These are phyloP conservation scores for Laothoe populi DNA, from an alignment of 2,888 invertebrate genomes.

Conservation along the genomic window DNA sequence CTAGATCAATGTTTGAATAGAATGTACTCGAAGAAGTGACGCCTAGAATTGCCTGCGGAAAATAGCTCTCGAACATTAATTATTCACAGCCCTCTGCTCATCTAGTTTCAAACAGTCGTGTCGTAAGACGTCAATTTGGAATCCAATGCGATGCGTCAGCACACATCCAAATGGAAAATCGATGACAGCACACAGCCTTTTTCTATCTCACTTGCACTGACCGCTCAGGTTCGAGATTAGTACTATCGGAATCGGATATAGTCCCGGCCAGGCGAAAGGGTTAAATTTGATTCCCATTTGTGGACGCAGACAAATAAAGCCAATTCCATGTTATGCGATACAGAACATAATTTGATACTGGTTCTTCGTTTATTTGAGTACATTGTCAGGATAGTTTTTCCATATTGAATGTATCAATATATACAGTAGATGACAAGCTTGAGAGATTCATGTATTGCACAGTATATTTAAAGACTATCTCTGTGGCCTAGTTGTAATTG, in stretches of 20 bases:
- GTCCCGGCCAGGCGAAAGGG: slow-evolving; percentile 37
- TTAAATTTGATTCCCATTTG: slow-evolving; percentile 43
- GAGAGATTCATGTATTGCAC: too few relatives aligned
- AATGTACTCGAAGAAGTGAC: not conserved
- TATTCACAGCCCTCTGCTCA: not conserved
- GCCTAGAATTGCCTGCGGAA: not conserved
- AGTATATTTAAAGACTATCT: too few relatives aligned
- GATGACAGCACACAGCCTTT: slow-evolving; percentile 37
- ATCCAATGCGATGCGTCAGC: slow-evolving; percentile 45
- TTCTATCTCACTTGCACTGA: slow-evolving; percentile 48
- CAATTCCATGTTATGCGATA: slow-evolving; percentile 37
- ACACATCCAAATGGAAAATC: slow-evolving; percentile 43
- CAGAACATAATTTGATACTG: slow-evolving; percentile 26
- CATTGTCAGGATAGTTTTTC: slow-evolving; percentile 4
- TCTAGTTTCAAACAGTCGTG: slow-evolving; percentile 31
- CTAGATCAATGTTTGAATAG: not conserved
- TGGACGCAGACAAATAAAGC: slow-evolving; percentile 38
- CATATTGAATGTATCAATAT: not conserved
- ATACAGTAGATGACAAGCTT: not conserved
- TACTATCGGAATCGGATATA: slow-evolving; percentile 45
- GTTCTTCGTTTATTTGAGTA: slow-evolving; percentile 1
- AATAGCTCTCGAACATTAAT: not conserved
- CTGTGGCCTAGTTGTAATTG: too few relatives aligned
- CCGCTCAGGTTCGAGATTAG: slow-evolving; percentile 47
- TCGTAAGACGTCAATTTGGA: slow-evolving; percentile 52